Evolutionary conservation across 2,888 invertebrate genomes (phyloP).

Genomic region (Lasiommata megera): DNA sequence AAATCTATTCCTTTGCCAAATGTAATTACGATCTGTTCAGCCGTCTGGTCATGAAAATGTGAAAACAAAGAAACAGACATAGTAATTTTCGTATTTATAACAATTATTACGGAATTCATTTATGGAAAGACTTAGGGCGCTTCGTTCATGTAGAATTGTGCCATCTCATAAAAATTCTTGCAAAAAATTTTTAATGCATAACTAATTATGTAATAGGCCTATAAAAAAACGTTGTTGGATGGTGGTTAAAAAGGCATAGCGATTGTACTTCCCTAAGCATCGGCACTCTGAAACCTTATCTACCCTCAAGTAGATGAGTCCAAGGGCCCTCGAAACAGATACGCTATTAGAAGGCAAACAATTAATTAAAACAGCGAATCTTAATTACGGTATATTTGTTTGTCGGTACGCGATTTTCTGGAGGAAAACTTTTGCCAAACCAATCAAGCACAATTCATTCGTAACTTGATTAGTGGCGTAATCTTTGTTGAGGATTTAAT

Average conservation of each 20-base stretch:
- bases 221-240: background rate
- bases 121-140: too few relatives aligned
- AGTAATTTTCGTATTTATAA: too few relatives aligned
- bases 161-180: background rate
- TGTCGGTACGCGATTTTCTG: slow-evolving; percentile 32
- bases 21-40: too few relatives aligned
- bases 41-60: too few relatives aligned
- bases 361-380: slow-evolving; percentile 37
- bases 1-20: too few relatives aligned
- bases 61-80: too few relatives aligned
- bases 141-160: too few relatives aligned
- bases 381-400: slow-evolving; percentile 38
- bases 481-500: slow-evolving; percentile 22
- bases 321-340: slow-evolving; percentile 31
- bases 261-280: background rate
- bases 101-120: too few relatives aligned
- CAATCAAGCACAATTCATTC: slow-evolving; percentile 36
- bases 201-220: background rate
- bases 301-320: slow-evolving; percentile 31
- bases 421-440: slow-evolving; percentile 33
- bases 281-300: slow-evolving; percentile 8
- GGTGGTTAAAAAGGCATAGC: background rate
- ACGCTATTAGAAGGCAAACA: slow-evolving; percentile 26
- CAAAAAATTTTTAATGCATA: background rate
- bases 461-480: slow-evolving; percentile 28